phyloP scores from a whole-genome alignment of 2,888 invertebrate species.

The Caenorhabditis sp. region DNA sequence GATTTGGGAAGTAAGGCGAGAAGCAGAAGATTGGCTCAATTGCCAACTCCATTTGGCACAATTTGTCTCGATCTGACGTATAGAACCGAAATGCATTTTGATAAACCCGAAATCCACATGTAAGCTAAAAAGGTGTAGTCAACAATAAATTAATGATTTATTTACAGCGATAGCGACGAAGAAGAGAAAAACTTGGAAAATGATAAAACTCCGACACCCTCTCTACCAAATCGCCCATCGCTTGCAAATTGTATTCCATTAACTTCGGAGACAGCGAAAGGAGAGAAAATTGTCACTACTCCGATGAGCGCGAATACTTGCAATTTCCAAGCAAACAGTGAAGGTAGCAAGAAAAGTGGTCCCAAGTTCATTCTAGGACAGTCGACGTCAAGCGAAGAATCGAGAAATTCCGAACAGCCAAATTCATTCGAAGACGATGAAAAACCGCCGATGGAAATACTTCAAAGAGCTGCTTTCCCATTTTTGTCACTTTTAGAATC shows the following conservation, averaged over 20 bases:
- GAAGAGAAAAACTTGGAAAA: slow-evolving; percentile 6
- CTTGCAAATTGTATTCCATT: slow-evolving; percentile 19
- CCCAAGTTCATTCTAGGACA: slow-evolving; percentile 32
- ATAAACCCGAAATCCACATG: slow-evolving; percentile 12
- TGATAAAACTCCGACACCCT: slow-evolving; percentile 3
- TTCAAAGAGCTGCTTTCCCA: slow-evolving; percentile 33
- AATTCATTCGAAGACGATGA: slow-evolving; percentile 23
- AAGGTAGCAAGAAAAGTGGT: slow-evolving; percentile 17
- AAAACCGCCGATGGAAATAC: slow-evolving; percentile 18
- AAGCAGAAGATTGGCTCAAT: slow-evolving; percentile 83
- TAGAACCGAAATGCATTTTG: slow-evolving; percentile 36
- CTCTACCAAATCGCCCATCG: neutral
- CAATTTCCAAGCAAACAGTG: slow-evolving; percentile 1
- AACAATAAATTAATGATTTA: neutral
- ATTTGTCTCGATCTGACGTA: slow-evolving; percentile 77
- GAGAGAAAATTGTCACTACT: neutral
- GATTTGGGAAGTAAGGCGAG: slow-evolving; percentile 82
- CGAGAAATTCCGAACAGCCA: slow-evolving; percentile 20
- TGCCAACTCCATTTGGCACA: slow-evolving; percentile 86
- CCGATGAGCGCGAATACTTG: neutral
- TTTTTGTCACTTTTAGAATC: slow-evolving; percentile 35
- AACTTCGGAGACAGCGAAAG: slow-evolving; percentile 3
- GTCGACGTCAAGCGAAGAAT: slow-evolving; percentile 33
- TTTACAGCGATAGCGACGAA: slow-evolving; percentile 11
- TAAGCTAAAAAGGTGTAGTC: neutral